Conservation (phyloP, 2,113 vertebrate genomes). For the Turdus rufiventris region DNA sequence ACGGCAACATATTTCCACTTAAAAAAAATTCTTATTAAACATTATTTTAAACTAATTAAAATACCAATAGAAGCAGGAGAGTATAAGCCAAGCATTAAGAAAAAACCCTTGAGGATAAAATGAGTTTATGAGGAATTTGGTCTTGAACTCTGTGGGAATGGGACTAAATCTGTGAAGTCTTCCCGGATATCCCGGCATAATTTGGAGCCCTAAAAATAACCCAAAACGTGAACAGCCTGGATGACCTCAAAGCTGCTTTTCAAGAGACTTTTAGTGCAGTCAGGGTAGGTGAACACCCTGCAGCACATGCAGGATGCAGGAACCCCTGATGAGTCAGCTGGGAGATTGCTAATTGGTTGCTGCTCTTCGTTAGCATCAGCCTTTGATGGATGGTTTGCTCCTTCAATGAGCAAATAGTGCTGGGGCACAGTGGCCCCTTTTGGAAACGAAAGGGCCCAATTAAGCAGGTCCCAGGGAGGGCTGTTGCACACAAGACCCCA, state of each 20-base stretch:
- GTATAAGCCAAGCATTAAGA: constrained; percentile 16
- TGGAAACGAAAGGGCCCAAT: background rate
- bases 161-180: constrained; percentile 20
- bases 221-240: background rate
- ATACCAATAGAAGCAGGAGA: constrained; percentile 8
- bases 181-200: constrained; percentile 33
- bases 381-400: background rate
- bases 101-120: constrained; percentile 19
- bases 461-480: background rate
- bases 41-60: background rate
- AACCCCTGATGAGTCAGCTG: background rate
- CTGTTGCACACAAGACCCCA: background rate
- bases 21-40: background rate
- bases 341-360: background rate
- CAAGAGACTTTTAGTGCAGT: background rate
- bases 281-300: constrained; percentile 1
- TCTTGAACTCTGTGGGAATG: constrained; percentile 50
- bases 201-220: constrained; percentile 44
- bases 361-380: background rate
- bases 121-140: constrained; percentile 11
- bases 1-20: background rate
- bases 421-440: background rate
- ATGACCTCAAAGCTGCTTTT: background rate
- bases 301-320: background rate
- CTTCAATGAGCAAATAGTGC: background rate